phyloP scores from a whole-genome alignment of 2,797 vertebrate species.

The Dallia pectoralis region DNA sequence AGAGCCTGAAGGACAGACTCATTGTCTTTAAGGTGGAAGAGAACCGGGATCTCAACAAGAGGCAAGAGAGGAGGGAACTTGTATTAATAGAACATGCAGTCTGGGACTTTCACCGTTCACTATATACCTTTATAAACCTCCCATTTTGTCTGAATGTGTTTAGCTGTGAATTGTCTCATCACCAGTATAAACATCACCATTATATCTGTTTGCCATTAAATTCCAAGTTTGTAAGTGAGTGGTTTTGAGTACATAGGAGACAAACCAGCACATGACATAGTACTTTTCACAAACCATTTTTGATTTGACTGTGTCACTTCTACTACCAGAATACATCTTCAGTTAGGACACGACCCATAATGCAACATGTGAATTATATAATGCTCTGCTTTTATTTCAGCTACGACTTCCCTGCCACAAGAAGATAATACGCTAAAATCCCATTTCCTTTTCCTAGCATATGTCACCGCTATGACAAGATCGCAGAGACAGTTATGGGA shows the following conservation, averaged over 20 bases:
- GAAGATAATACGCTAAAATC: background rate
- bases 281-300: too few relatives aligned
- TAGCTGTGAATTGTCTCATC: too few relatives aligned
- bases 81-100: background rate
- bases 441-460: constrained; percentile 68
- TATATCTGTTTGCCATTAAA: too few relatives aligned
- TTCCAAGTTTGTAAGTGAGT: too few relatives aligned
- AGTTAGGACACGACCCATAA: background rate
- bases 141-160: too few relatives aligned
- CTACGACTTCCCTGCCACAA: background rate
- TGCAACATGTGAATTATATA: background rate
- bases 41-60: constrained; percentile 79
- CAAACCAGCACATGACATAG: too few relatives aligned
- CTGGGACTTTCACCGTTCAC: too few relatives aligned
- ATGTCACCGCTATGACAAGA: constrained; percentile 78
- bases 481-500: constrained; percentile 73
- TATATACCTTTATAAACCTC: too few relatives aligned
- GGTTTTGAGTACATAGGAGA: too few relatives aligned
- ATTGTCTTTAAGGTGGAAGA: constrained; percentile 78
- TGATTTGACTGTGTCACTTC: too few relatives aligned
- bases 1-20: constrained; percentile 77
- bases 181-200: too few relatives aligned
- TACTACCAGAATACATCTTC: too few relatives aligned
- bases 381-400: background rate
- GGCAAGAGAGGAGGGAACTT: constrained; percentile 59